These are phyloP conservation scores for Cyanoliseus patagonus DNA, from an alignment of 2,113 vertebrate genomes.

Conservation along the genomic window DNA sequence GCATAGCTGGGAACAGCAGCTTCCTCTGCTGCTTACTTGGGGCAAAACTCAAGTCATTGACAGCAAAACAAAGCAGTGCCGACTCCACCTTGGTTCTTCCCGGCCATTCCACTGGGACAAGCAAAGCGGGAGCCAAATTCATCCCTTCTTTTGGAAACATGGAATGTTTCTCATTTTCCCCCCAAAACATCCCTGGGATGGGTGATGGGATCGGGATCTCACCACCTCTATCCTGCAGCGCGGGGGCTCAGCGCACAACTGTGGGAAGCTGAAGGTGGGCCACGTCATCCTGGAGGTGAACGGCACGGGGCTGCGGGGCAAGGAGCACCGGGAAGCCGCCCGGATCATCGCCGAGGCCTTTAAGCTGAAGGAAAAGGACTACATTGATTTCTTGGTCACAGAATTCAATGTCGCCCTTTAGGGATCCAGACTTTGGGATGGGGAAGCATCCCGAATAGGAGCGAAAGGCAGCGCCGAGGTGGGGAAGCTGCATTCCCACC, in stretches of 20 bases:
- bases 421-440: not conserved
- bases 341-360: conserved; percentile 96
- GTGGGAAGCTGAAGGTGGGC: conserved; percentile 93
- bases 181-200: not conserved
- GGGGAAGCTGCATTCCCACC: not conserved
- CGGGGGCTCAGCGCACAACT: conserved; percentile 94
- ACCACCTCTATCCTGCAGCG: conserved; percentile 71
- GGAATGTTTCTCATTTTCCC: rapidly evolving
- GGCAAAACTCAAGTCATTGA: conserved; percentile 19
- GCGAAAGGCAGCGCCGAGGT: not conserved
- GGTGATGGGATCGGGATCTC: not conserved
- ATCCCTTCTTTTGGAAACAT: not conserved
- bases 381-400: conserved; percentile 95
- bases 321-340: conserved; percentile 91
- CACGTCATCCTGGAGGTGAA: conserved; percentile 97
- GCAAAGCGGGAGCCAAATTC: not conserved
- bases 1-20: not conserved
- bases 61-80: not conserved
- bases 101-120: not conserved
- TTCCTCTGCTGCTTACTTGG: not conserved
- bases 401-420: conserved; percentile 97
- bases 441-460: not conserved
- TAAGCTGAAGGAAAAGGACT: conserved; percentile 93
- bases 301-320: conserved; percentile 84
- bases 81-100: not conserved